Conservation (phyloP, 2,888 invertebrate genomes). For the Salticus scenicus region DNA sequence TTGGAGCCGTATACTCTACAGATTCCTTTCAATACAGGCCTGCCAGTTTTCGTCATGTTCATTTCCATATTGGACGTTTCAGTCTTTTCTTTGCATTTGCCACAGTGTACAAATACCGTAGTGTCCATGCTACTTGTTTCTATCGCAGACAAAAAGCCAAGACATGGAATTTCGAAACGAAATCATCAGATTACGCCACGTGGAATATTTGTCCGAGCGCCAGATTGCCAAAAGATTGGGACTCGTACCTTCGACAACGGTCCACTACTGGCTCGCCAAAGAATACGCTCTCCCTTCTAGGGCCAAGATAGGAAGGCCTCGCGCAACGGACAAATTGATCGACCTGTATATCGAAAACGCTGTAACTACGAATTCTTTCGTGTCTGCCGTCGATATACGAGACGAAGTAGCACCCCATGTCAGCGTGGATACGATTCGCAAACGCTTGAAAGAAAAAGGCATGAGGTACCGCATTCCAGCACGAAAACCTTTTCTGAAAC, state of each 20-base stretch:
- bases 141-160: background rate
- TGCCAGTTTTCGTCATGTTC: background rate
- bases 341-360: no score
- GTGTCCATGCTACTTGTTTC: background rate
- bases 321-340: background rate
- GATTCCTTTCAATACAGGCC: background rate
- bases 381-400: background rate
- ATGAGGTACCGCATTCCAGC: background rate
- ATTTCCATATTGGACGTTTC: background rate
- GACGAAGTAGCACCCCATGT: background rate
- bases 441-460: constrained; percentile 25
- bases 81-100: background rate
- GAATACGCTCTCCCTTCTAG: background rate
- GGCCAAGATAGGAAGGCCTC: constrained; percentile 30
- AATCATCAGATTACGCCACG: background rate
- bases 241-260: background rate
- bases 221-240: constrained; percentile 6
- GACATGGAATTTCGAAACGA: background rate
- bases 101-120: background rate
- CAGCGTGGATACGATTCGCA: constrained; percentile 7
- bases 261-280: constrained; percentile 28
- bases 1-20: background rate
- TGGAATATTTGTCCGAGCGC: constrained; percentile 9
- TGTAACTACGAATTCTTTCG: constrained; percentile 6
- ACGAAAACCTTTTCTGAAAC: constrained; percentile 17